Conservation (phyloP, 2,797 vertebrate species). For the Amniataba percoides region DNA sequence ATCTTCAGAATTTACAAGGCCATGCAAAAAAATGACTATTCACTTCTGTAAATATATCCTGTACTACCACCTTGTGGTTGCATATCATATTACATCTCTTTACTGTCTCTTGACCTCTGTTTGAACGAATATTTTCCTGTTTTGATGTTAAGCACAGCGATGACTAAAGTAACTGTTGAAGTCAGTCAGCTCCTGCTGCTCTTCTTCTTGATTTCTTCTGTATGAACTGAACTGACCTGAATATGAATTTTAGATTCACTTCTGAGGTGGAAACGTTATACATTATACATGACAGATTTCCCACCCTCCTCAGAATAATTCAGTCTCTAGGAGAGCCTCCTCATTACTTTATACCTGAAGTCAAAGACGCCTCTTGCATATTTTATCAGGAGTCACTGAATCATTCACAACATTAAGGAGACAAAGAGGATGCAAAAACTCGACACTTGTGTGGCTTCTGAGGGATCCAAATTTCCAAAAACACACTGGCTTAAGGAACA, state of each 20-base stretch:
- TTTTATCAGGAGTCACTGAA: conserved; percentile 55
- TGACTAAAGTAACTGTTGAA: background rate
- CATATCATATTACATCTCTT: background rate
- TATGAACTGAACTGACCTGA: background rate
- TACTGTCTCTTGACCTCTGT: background rate
- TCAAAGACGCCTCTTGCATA: conserved; percentile 49
- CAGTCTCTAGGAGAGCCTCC: background rate
- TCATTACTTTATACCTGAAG: conserved; percentile 37
- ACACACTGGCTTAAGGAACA: background rate
- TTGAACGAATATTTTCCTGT: background rate
- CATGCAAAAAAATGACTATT: background rate
- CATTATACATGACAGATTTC: conserved; percentile 48
- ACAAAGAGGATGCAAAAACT: conserved; percentile 34
- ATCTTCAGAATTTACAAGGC: too few relatives aligned
- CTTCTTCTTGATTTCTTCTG: background rate
- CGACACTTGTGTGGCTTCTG: background rate
- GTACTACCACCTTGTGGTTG: conserved; percentile 61
- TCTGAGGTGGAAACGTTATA: conserved; percentile 31
- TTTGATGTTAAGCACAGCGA: conserved; percentile 6
- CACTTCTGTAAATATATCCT: background rate
- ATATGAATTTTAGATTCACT: conserved; percentile 19
- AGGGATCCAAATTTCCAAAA: background rate
- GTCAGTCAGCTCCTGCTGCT: background rate
- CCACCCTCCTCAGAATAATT: conserved; percentile 30
- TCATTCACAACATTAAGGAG: conserved; percentile 47